A percentile compares a stretch with the other conserved stretches of the same genome.
Conservation (phyloP, 2,888 invertebrate genomes). For the Oasisia sp. region DNA sequence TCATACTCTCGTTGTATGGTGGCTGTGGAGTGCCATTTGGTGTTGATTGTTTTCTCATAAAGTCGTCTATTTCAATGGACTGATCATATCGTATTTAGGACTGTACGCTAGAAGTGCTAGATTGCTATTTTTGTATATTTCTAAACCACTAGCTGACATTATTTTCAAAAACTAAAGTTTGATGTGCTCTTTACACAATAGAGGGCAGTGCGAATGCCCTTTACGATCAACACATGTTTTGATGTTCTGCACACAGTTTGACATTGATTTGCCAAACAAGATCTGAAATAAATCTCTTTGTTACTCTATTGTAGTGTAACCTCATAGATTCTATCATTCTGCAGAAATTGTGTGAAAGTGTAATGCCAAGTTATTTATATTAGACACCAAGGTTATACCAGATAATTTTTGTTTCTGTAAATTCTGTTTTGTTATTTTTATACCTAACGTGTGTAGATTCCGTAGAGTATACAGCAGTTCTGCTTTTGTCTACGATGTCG, state of each 20-base stretch:
- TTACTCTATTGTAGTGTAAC: background rate
- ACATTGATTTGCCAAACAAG: background rate
- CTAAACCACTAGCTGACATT: constrained; percentile 6
- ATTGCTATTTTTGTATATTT: constrained; percentile 12
- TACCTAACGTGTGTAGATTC: background rate
- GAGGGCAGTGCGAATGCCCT: background rate
- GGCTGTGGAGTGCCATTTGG: background rate
- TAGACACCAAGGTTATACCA: background rate
- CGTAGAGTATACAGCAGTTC: background rate
- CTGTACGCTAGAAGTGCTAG: background rate
- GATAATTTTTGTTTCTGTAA: background rate
- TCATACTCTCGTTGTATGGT: background rate
- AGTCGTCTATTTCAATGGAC: background rate
- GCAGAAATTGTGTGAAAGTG: background rate
- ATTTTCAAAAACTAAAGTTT: background rate
- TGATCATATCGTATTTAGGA: background rate
- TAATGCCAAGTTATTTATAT: background rate
- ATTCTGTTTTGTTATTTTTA: constrained; percentile 3
- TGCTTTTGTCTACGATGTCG: background rate
- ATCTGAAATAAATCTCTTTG: background rate
- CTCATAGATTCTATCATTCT: background rate
- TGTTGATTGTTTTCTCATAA: background rate
- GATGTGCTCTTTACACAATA: background rate
- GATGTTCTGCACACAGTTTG: background rate
- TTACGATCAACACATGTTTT: background rate